These are phyloP conservation scores for Synanceia verrucosa DNA, from an alignment of 2,797 vertebrate species.

Conservation along the genomic window DNA sequence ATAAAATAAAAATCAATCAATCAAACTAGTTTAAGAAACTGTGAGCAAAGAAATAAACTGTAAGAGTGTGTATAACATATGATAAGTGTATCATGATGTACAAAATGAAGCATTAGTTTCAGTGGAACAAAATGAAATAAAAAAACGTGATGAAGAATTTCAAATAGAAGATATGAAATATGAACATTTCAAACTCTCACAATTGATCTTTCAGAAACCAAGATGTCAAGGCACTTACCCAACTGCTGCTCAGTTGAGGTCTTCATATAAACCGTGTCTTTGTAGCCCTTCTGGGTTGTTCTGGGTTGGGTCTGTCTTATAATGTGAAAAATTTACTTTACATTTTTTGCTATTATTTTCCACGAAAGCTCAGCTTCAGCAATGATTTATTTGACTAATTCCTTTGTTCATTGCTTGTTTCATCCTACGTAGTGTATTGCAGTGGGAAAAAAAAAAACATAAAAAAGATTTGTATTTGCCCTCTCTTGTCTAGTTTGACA, in stretches of 20 bases:
- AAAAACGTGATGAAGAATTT: too few species aligned
- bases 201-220: background rate
- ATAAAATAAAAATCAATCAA: too few species aligned
- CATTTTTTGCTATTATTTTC: background rate
- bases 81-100: too few species aligned
- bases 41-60: too few species aligned
- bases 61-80: too few species aligned
- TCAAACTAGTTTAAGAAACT: too few species aligned
- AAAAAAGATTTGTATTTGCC: background rate
- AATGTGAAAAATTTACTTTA: background rate
- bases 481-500: background rate
- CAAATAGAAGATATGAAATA: too few species aligned
- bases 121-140: background rate
- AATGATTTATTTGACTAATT: background rate
- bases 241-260: background rate
- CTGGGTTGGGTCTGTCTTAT: background rate
- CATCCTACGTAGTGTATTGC: background rate
- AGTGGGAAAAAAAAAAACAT: background rate
- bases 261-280: background rate
- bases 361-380: background rate
- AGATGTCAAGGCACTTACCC: constrained; percentile 17
- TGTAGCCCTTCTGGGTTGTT: background rate
- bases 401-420: background rate
- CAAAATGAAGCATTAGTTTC: too few species aligned
- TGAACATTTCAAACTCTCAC: background rate